Evolutionary conservation across 2,888 invertebrate species (phyloP), one percentile per base, ranked within the genome.

Genomic region (Axea sp.): DNA sequence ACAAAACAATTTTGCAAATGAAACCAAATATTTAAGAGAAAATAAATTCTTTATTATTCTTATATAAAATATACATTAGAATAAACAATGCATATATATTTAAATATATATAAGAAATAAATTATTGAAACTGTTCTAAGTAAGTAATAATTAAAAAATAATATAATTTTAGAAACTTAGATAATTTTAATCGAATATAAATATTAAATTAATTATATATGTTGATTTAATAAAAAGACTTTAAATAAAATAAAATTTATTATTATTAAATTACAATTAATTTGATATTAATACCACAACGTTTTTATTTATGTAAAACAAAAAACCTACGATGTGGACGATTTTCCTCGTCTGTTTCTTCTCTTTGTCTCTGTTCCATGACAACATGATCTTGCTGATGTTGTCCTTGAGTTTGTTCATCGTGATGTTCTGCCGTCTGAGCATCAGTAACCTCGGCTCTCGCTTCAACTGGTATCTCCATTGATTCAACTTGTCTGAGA

Each of bases 291-390:
- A 22, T 11, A 47, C 7, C 22, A 30, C 22, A 33, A 12, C 3
- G 14, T 19, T 55, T 14, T 15, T 24, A 33, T 19, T 11, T 1
- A 11, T 0, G 0, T 3, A 2, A 8, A 22, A 12, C 6, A 26
- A 7, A 15, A 24, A 37, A 68, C 93, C 92, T 87, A 95, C 95
- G 94, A 82, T 95, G 95, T 73, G 93, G 94, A 87, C 94, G 92
- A 76, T 88, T 86, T 76, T 92, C 92, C 78, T 91, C 90, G 49
- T 90, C 89, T 82, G 89, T 88, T 17, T 90, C 89, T 82, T 91
- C 90, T 55, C 92, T 82, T 78, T 88, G 88, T 84, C 55, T 88
- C 28, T 89, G 88, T 77, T 89, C 89, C 83, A 89, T 88, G 64
- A 88, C 81, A 73, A 83, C 73, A 12, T 80, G 82, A 60, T 80